These are phyloP conservation scores for Tanypteryx hageni DNA, from an alignment of 2,888 invertebrate species.

Conservation along the genomic window DNA sequence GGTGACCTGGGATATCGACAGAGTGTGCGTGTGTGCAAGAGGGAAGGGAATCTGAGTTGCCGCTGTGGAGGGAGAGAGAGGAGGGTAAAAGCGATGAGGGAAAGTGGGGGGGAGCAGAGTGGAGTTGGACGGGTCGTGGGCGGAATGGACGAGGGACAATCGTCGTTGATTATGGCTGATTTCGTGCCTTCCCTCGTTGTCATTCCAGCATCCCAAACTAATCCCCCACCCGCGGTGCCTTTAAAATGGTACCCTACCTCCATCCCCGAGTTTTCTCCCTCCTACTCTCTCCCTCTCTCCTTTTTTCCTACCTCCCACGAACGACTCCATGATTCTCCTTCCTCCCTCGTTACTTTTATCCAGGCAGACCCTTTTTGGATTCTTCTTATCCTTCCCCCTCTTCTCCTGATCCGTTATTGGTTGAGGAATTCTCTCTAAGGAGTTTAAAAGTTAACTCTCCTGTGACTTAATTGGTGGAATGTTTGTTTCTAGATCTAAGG, in stretches of 20 bases:
- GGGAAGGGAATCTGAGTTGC: neutral
- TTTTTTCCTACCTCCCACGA: neutral
- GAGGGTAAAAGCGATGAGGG: neutral
- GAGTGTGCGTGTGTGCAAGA: neutral
- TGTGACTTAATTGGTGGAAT: no score
- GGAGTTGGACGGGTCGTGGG: slow-evolving; percentile 51
- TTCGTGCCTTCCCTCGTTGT: slow-evolving; percentile 62
- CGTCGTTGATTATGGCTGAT: slow-evolving; percentile 65
- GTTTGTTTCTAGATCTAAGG: no score
- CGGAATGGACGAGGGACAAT: slow-evolving; percentile 65
- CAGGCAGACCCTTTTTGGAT: neutral
- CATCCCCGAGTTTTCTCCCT: neutral
- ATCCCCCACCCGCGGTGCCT: neutral
- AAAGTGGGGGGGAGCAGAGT: neutral
- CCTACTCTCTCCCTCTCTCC: neutral
- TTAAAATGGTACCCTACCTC: slow-evolving; percentile 42
- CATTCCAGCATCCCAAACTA: slow-evolving; percentile 57
- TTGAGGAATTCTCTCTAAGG: neutral
- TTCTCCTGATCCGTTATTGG: no score
- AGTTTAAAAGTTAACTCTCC: neutral
- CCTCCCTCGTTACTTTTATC: neutral
- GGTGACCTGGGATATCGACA: slow-evolving; percentile 54
- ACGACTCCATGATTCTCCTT: slow-evolving; percentile 26
- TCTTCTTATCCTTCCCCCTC: neutral
- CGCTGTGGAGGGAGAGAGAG: neutral